phyloP scores from a whole-genome alignment of 2,113 vertebrate genomes.

The Forbesichthys papilliferus region DNA sequence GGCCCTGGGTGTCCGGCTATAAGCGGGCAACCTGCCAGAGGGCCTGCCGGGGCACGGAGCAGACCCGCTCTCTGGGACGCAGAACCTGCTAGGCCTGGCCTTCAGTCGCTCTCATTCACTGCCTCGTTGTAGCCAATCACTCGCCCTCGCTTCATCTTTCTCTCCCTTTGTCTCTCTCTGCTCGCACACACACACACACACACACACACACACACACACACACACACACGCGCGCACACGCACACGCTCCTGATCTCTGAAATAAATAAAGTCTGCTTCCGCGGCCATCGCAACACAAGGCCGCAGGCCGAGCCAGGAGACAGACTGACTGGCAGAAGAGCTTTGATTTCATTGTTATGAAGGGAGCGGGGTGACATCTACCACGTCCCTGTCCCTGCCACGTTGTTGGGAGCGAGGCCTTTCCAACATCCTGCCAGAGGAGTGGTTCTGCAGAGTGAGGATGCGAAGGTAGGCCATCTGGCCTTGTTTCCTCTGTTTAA shows the following conservation, averaged over 20 bases:
- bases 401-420: constrained; percentile 50
- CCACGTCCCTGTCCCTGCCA: constrained; percentile 50
- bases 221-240: not conserved
- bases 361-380: constrained; percentile 61
- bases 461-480: constrained; percentile 74
- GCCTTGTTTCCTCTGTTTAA: constrained; percentile 72
- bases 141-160: not conserved
- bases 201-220: not conserved
- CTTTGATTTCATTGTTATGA: constrained; percentile 76
- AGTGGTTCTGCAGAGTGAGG: constrained; percentile 61
- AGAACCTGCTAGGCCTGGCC: constrained; percentile 79
- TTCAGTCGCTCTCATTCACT: constrained; percentile 8
- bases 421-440: constrained; percentile 76
- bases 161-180: not conserved
- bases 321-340: constrained; percentile 58
- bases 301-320: constrained; percentile 51
- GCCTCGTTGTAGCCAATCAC: constrained; percentile 1
- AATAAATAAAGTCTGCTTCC: constrained; percentile 59
- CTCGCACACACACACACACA: not conserved
- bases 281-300: constrained; percentile 68
- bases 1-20: constrained; percentile 63
- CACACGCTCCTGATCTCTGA: constrained; percentile 1
- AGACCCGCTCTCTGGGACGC: constrained; percentile 84
- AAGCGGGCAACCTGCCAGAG: constrained; percentile 76
- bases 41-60: constrained; percentile 83